Evolutionary conservation across 2,797 vertebrate genomes (phyloP).

Genomic region (Notamacropus eugenii): DNA sequence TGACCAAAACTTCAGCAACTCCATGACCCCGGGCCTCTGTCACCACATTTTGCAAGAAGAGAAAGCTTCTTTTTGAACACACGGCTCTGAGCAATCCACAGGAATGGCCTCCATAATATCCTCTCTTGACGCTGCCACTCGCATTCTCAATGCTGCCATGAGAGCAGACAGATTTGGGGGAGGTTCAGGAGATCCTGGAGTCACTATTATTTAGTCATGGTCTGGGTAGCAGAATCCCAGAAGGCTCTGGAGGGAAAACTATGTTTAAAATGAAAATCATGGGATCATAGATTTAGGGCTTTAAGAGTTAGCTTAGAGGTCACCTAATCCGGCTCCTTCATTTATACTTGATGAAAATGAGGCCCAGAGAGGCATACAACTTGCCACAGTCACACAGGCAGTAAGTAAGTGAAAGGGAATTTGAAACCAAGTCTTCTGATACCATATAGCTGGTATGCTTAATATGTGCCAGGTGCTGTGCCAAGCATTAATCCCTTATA

Average conservation of each 20-base stretch:
- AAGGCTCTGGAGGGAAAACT: background rate
- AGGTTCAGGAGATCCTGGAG: background rate
- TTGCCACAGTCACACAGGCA: background rate
- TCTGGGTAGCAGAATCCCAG: background rate
- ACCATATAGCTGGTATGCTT: background rate
- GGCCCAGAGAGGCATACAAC: background rate
- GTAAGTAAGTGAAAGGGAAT: background rate
- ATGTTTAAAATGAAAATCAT: background rate
- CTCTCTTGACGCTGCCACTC: background rate
- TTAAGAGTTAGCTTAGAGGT: background rate
- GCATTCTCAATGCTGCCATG: background rate
- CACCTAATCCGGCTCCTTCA: background rate
- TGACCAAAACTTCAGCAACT: background rate
- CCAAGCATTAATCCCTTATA: background rate
- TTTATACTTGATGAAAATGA: background rate
- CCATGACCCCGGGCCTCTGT: background rate
- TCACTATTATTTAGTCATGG: constrained; percentile 8
- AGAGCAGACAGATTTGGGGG: background rate
- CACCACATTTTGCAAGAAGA: background rate
- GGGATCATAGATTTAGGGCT: background rate
- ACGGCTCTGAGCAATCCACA: constrained; percentile 17
- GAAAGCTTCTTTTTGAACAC: background rate
- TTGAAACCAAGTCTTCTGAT: background rate
- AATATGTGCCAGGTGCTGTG: background rate
- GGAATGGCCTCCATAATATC: background rate